phyloP scores from a whole-genome alignment of 2,797 vertebrate genomes.

The Pseudochaenichthys georgianus region DNA sequence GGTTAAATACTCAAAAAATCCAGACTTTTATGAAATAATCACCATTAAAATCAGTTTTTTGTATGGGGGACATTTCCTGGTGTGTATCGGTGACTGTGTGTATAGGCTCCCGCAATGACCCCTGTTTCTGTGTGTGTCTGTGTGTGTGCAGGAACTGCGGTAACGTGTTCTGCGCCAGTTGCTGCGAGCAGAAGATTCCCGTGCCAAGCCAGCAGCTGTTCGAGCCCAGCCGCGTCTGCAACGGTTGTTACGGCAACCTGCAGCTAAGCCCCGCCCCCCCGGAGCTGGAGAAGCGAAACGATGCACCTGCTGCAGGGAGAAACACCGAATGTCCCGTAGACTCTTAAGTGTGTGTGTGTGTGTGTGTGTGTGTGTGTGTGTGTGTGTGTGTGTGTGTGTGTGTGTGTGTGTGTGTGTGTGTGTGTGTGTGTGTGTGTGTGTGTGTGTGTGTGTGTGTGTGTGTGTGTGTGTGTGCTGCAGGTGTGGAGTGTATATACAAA shows the following conservation, averaged over 20 bases:
- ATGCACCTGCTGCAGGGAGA: constrained; percentile 31
- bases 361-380: constrained; percentile 22
- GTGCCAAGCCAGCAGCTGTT: constrained; percentile 99
- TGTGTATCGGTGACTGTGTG: too few species aligned
- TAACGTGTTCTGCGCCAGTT: constrained; percentile 98
- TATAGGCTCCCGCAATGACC: constrained; percentile 17
- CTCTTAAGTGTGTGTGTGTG: constrained; percentile 32
- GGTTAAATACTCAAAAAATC: too few species aligned
- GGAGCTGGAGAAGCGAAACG: constrained; percentile 82
- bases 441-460: too few species aligned
- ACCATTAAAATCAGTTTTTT: neutral
- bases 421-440: too few species aligned
- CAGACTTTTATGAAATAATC: too few species aligned
- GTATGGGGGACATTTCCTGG: neutral
- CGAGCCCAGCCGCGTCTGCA: constrained; percentile 95
- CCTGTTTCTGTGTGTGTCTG: constrained; percentile 33
- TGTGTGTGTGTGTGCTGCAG: too few species aligned
- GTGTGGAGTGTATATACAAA: constrained; percentile 59
- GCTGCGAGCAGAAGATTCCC: constrained; percentile 98
- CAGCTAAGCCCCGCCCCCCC: constrained; percentile 75
- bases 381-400: too few species aligned
- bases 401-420: too few species aligned
- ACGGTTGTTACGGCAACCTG: constrained; percentile 93
- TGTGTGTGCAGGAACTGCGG: constrained; percentile 92
- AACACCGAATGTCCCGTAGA: too few species aligned